Conservation (phyloP, 1,140 invertebrate genomes). For the Bombus balteatus region DNA sequence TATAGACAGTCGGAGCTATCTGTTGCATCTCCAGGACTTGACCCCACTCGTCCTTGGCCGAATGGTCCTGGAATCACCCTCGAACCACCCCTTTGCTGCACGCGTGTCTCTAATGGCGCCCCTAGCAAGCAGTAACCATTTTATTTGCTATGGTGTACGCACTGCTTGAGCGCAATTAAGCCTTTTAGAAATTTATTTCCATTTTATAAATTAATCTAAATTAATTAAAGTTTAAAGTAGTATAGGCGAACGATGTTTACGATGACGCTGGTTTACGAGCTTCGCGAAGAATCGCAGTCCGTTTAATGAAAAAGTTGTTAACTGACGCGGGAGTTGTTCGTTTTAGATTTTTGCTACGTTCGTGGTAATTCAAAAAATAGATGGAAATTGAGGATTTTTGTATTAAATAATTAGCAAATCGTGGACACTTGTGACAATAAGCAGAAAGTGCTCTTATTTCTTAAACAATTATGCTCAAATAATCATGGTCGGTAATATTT, state of each 20-base stretch:
- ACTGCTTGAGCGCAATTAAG: too few relatives aligned
- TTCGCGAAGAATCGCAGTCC: background rate
- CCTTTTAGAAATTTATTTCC: too few relatives aligned
- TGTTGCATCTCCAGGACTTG: conserved; percentile 49
- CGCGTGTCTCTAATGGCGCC: background rate
- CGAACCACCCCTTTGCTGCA: background rate
- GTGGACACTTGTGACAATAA: too few relatives aligned
- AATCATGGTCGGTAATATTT: background rate
- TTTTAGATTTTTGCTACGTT: background rate
- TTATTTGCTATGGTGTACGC: too few relatives aligned
- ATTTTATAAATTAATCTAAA: background rate
- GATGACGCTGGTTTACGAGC: too few relatives aligned
- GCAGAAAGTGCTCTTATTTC: too few relatives aligned
- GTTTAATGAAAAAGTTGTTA: background rate
- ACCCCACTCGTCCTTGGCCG: conserved; percentile 40
- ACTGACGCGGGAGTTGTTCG: background rate
- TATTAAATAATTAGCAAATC: background rate
- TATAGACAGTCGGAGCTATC: background rate
- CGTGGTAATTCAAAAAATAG: too few relatives aligned
- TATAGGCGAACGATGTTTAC: background rate
- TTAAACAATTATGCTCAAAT: too few relatives aligned
- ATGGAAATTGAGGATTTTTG: background rate
- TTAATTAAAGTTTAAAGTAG: background rate
- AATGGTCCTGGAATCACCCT: background rate
- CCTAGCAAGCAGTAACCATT: background rate